Base-by-base conservation (phyloP, 2,797 vertebrate species). In the Oreochromis grahami region DNA sequence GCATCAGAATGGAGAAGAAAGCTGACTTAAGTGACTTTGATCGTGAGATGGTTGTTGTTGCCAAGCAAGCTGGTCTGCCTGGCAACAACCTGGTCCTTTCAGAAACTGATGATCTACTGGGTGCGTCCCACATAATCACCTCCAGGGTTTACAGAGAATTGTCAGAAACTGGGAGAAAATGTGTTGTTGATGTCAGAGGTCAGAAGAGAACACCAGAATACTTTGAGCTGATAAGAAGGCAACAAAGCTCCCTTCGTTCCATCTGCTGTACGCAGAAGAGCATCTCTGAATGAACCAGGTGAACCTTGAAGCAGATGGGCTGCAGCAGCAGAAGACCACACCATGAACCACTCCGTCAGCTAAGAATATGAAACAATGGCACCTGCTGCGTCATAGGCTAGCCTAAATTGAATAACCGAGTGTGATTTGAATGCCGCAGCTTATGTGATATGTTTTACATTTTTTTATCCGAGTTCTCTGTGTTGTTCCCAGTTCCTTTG, bases 391-490 rank as follows among this genome's bases (percentile, higher is more conserved):
- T 63, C 32, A 38, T 4, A 0, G 63, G 5, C 2, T 3, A 24
- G 1, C 21, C 65, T 26, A 70, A 14, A 26, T 0, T 43, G 65
- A 24, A 43, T 21, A 70, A 4, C 63, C 2, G 2, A 1, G 1
- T 43, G 21, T 41, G 36, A 41, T 43, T 68, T 24, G 15, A 68
- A 68, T 24, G 5, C 2, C 8, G n/a, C 36, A 24, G n/a, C 60
- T 38, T 65, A 21, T 38, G 34, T 38, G 38, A 36, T 60, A 1
- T 15, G 17, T 6, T 10, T 8, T 26, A 26, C 24, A 24, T 24
- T 9, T 0, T 1, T 2, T 19, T 65, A 14, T 41, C 34, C 21
- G 19, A 14, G 19, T 21, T 41, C 7, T 21, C n/a, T 1, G 2
- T 65, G 4, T 8, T 41, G 34, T 41, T 65, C n/a, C 60, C 60